Base-by-base conservation (phyloP, 1,140 invertebrate genomes). In the Littorina saxatilis region DNA sequence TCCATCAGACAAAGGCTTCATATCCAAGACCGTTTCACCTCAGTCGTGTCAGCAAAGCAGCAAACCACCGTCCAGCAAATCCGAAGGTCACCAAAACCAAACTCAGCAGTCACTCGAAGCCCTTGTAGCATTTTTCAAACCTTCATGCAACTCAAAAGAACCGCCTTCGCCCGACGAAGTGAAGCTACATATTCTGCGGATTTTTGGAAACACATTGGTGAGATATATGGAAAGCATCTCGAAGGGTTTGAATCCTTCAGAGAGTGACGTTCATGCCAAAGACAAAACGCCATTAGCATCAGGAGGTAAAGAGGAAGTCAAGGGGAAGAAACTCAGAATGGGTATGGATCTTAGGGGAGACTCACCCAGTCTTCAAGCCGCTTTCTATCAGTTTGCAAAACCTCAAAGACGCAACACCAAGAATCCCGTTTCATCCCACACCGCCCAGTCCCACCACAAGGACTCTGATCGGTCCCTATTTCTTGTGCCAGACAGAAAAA, bases 321-420 rank as follows among this genome's bases (percentile, higher is more conserved):
- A 35, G 27, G 11, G 15, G 27, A 5, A 70, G 66, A 32, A 32
- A 35, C n/a, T 37, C 5, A 17, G 63, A 15, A 17, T 70, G 27
- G 66, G 66, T 20, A 35, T 37, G 66, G 66, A 70, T 27, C 20
- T 70, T 20, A 70, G 66, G 37, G 66, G 66, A 37, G 66, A 70
- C 66, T 70, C 66, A 23, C 27, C 66, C 5, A 23, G 27, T 1
- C 9, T 70, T 3, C 5, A 5, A 13, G 0, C 27, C 23, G 5
- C 11, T 39, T 32, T 37, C 66, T 13, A 4, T 13, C 27, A n/a
- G 13, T n/a, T 20, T 13, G 15, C 11, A n/a, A n/a, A 35, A 13
- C 11, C 15, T 35, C n/a, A n/a, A n/a, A 27, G 3, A 3, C n/a
- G 13, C 27, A 35, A 0, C 32, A 39, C 13, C 27, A 27, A 35